Evolutionary conservation across 2,797 vertebrate species (phyloP), one percentile per base, ranked within the genome.

Genomic region (Lindbergichthys nudifrons): DNA sequence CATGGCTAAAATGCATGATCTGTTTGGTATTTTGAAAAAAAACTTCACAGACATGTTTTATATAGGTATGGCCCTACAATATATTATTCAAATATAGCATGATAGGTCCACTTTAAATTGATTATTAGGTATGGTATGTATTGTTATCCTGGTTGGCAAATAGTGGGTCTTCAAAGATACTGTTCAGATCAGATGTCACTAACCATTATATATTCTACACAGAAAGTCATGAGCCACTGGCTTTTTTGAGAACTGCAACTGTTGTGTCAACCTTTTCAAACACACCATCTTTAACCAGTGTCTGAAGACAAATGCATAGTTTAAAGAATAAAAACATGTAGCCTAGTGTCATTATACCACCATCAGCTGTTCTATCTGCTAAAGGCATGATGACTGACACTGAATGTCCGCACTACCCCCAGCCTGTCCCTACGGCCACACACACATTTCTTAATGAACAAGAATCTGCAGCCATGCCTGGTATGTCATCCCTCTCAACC

Each of bases 381-480:
- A 58, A 77, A 43, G 48, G 53, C 36, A 48, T 53, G 50, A 65
- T 61, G 79, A 85, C 78, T 61, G 79, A 85, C 78, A 78, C 46
- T 52, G 58, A 53, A 66, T 82, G 77, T 82, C 67, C 54, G 65
- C 71, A 65, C 73, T 36, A 36, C 45, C 43, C 69, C 43, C 69
- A 50, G 48, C 30, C 65, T 13, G 75, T 85, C 82, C 54, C 71
- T 16, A 3, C 54, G 61, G 75, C 67, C 77, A 82, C 80, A 91
- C 74, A 81, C 77, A 78, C 78, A 80, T 83, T 85, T 92, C 85
- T 80, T 92, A 93, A 93, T 92, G 86, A 91, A 89, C 83, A 89
- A 81, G 89, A 92, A 94, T 94, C 85, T 92, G 81, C 80, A 91
- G 81, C 86, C 87, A 92, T 89, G 90, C 67, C 83, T 87, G 92